phyloP scores from a whole-genome alignment of 2,113 vertebrate species.

The Pardalotus punctatus region DNA sequence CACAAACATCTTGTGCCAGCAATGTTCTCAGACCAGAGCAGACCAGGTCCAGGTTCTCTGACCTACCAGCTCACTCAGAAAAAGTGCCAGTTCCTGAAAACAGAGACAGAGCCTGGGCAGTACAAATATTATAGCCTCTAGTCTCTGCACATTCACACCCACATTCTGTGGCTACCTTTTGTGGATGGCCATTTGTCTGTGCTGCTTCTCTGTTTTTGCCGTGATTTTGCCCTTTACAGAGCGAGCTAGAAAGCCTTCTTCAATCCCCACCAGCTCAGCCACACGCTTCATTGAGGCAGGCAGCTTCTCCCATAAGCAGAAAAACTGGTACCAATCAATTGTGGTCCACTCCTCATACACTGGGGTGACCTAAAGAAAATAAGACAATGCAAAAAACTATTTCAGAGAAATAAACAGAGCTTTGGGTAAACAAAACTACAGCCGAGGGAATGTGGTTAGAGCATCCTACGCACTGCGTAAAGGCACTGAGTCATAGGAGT shows the following conservation, averaged over 20 bases:
- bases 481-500: not conserved
- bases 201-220: constrained; percentile 91
- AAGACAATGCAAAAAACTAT: not conserved
- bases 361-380: constrained; percentile 84
- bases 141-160: not conserved
- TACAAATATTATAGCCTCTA: not conserved
- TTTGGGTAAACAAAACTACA: not conserved
- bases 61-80: not conserved
- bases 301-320: constrained; percentile 94
- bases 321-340: constrained; percentile 98
- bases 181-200: constrained; percentile 92
- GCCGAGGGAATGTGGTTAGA: not conserved
- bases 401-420: not conserved
- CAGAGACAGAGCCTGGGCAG: not conserved
- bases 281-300: constrained; percentile 93
- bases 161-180: constrained; percentile 80
- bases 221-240: constrained; percentile 88
- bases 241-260: constrained; percentile 92
- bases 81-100: not conserved
- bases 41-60: not conserved
- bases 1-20: not conserved
- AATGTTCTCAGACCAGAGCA: not conserved
- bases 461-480: not conserved
- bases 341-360: constrained; percentile 93
- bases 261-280: constrained; percentile 93